A percentile compares a stretch with the other conserved stretches of the same genome.
Conservation (phyloP, 1,140 invertebrate species). For the Lasaia peninsularis region DNA sequence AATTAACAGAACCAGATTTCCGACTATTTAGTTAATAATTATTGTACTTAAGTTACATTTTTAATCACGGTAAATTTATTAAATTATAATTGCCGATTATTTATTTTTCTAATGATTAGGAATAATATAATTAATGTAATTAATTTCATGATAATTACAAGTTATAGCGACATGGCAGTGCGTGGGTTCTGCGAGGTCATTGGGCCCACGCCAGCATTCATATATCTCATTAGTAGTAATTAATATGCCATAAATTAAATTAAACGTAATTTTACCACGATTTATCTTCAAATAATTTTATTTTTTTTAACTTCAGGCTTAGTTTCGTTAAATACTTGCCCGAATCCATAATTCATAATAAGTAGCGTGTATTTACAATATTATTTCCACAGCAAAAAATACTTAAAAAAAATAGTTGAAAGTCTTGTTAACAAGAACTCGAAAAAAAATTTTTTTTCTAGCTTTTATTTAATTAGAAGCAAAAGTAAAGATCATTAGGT, state of each 20-base stretch:
- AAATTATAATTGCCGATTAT: background rate
- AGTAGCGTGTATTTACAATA: too few relatives aligned
- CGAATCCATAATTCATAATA: too few relatives aligned
- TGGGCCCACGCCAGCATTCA: constrained; percentile 35
- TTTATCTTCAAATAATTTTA: too few relatives aligned
- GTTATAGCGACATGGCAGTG: background rate
- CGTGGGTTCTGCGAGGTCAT: constrained; percentile 14
- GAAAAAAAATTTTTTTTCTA: too few relatives aligned
- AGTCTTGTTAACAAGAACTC: too few relatives aligned
- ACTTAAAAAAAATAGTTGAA: too few relatives aligned
- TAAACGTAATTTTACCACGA: background rate
- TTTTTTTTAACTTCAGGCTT: too few relatives aligned
- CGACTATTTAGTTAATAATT: background rate
- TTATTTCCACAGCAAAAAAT: too few relatives aligned
- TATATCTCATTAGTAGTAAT: constrained; percentile 46
- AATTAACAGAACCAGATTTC: too few relatives aligned
- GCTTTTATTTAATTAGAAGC: background rate
- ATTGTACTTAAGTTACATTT: background rate
- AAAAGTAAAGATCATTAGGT: background rate
- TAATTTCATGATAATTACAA: constrained; percentile 6
- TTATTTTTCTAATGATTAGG: background rate
- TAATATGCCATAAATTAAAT: constrained; percentile 47
- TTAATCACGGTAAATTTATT: background rate
- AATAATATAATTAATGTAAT: background rate
- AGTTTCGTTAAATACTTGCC: too few relatives aligned